These are phyloP conservation scores for Cylindroiulus punctatus DNA, from an alignment of 2,888 invertebrate genomes.

Conservation along the genomic window DNA sequence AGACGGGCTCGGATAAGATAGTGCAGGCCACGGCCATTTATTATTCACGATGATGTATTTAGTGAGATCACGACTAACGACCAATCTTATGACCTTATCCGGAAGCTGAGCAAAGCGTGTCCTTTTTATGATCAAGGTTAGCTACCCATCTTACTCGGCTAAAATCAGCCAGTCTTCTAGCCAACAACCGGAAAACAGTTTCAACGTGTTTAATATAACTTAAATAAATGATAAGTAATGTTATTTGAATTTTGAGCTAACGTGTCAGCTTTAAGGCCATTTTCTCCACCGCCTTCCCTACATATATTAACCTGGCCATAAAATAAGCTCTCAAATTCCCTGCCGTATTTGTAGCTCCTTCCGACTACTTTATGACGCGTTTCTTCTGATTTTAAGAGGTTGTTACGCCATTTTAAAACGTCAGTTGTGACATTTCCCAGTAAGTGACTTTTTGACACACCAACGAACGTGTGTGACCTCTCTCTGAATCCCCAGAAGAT, in stretches of 20 bases:
- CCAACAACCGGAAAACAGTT: background rate
- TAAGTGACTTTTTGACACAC: slow-evolving; percentile 18
- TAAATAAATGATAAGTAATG: background rate
- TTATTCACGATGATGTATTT: slow-evolving; percentile 18
- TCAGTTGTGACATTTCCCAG: slow-evolving; percentile 18
- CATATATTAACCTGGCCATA: slow-evolving; percentile 18
- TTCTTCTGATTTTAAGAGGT: slow-evolving; percentile 18
- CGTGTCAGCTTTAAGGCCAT: background rate
- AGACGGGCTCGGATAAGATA: background rate
- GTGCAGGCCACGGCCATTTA: background rate
- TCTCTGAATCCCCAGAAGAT: background rate
- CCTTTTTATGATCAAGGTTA: background rate
- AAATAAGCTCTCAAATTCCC: slow-evolving; percentile 5
- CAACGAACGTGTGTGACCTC: background rate
- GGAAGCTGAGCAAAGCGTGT: background rate
- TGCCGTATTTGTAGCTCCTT: slow-evolving; percentile 7
- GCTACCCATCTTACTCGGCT: background rate
- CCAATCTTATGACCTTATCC: background rate
- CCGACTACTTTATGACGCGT: slow-evolving; percentile 18
- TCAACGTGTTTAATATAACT: background rate
- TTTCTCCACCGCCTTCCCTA: background rate
- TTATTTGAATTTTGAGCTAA: background rate
- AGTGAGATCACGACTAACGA: slow-evolving; percentile 18
- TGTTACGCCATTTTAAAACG: slow-evolving; percentile 18
- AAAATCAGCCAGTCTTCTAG: background rate